Percentiles rank a stretch among this genome's conserved stretches.
phyloP scores from a whole-genome alignment of 2,113 vertebrate genomes.

The Pomatorhinus ruficollis region DNA sequence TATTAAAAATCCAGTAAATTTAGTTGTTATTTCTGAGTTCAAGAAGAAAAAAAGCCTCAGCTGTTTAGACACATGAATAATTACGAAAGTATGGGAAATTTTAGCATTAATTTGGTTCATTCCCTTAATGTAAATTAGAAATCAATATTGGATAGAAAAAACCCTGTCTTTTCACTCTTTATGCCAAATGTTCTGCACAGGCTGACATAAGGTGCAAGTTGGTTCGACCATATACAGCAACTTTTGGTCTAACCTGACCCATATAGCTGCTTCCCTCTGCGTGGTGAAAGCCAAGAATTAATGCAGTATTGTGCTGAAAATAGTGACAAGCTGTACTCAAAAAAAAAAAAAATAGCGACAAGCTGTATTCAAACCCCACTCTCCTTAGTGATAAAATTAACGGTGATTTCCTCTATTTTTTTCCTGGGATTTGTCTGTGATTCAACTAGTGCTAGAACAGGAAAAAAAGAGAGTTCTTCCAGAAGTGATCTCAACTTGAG shows the following conservation, averaged over 20 bases:
- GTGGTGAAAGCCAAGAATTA: not conserved
- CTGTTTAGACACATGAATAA: not conserved
- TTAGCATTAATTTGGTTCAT: not conserved
- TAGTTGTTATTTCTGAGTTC: not conserved
- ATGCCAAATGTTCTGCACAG: not conserved
- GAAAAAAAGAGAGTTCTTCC: not conserved
- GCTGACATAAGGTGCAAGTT: not conserved
- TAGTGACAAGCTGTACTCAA: not conserved
- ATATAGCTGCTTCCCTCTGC: not conserved
- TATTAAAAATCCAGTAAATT: not conserved
- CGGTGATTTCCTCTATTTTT: not conserved
- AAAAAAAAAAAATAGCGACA: not conserved
- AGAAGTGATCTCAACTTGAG: not conserved
- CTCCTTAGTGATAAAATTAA: not conserved
- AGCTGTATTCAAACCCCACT: not conserved
- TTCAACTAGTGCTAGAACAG: not conserved
- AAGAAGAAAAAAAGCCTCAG: not conserved
- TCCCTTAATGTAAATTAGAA: not conserved
- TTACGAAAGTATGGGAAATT: not conserved
- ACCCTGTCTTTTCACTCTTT: rapidly evolving
- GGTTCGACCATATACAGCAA: not conserved
- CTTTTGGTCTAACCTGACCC: not conserved
- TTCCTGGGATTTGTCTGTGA: not conserved
- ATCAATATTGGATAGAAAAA: not conserved
- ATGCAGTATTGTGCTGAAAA: not conserved